Evolutionary conservation across 37 sponge, comb jelly and placozoan species (phyloP).

Genomic region (Axinella damicornis): DNA sequence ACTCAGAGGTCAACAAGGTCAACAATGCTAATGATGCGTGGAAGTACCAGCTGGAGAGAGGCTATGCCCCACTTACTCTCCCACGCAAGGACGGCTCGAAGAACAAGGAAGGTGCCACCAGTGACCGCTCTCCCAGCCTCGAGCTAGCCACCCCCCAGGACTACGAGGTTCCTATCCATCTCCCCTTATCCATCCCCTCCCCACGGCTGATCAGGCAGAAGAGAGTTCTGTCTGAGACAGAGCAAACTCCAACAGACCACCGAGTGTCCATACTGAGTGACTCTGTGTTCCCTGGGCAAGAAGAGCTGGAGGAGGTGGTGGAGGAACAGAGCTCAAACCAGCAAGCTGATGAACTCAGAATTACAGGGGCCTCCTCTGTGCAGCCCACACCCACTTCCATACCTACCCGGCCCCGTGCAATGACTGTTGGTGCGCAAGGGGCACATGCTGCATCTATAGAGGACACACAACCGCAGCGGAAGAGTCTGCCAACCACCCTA

Average conservation of each 20-base stretch:
- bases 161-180: slow-evolving; percentile 33
- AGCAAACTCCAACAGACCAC: not conserved
- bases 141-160: slow-evolving; percentile 10
- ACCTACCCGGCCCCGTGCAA: too few species aligned
- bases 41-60: slow-evolving; percentile 34
- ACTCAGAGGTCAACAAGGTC: not conserved
- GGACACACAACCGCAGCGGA: too few species aligned
- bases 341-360: too few species aligned
- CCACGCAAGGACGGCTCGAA: not conserved
- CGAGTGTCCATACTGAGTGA: not conserved
- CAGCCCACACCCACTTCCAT: too few species aligned
- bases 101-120: too few species aligned
- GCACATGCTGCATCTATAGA: too few species aligned
- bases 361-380: too few species aligned
- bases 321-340: too few species aligned
- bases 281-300: not conserved
- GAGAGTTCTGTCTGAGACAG: not conserved
- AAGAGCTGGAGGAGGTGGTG: not conserved
- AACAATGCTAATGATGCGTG: slow-evolving; percentile 29
- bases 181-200: not conserved
- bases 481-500: too few species aligned
- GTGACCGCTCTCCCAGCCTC: slow-evolving; percentile 18
- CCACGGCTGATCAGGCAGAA: not conserved
- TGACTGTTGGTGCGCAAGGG: too few species aligned
- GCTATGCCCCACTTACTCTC: slow-evolving; percentile 49